A percentile compares a stretch with the other conserved stretches of the same genome.
Evolutionary conservation across 2,797 vertebrate species (phyloP).

Genomic region (Heliangelus exortis): DNA sequence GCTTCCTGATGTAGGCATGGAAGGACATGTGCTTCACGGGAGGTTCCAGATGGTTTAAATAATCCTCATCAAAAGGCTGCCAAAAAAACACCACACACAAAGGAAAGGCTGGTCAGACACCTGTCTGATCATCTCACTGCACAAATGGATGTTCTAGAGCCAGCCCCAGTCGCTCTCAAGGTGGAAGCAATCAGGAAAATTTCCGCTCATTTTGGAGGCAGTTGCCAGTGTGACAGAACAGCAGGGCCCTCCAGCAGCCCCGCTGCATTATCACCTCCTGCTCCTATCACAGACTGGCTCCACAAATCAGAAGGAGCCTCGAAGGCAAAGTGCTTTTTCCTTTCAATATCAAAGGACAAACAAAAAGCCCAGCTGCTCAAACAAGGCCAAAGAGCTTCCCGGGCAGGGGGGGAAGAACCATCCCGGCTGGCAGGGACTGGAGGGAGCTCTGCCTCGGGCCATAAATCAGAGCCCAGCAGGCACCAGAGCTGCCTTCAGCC

Average conservation of each 20-base stretch:
- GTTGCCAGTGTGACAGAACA: not conserved
- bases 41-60: slow-evolving; percentile 97
- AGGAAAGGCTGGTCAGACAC: slow-evolving; percentile 36
- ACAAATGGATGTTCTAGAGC: slow-evolving; percentile 32
- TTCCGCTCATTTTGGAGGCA: slow-evolving; percentile 25
- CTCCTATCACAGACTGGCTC: not conserved
- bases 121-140: not conserved
- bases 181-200: slow-evolving; percentile 43
- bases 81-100: slow-evolving; percentile 30
- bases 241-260: not conserved
- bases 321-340: not conserved
- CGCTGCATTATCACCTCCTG: slow-evolving; percentile 1
- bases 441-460: not conserved
- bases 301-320: slow-evolving; percentile 36
- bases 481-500: not conserved
- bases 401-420: not conserved
- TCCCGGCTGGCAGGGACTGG: not conserved
- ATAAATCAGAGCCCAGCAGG: not conserved
- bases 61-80: slow-evolving; percentile 99
- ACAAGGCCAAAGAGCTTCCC: not conserved
- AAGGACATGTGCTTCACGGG: slow-evolving; percentile 99
- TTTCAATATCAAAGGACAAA: slow-evolving; percentile 9
- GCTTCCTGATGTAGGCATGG: slow-evolving; percentile 98
- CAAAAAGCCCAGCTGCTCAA: slow-evolving; percentile 35
- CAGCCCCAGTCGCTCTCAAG: not conserved